A percentile compares a stretch with the other conserved stretches of the same genome.
Evolutionary conservation across 1,140 invertebrate species (phyloP).

Genomic region (Diorhabda carinulata): DNA sequence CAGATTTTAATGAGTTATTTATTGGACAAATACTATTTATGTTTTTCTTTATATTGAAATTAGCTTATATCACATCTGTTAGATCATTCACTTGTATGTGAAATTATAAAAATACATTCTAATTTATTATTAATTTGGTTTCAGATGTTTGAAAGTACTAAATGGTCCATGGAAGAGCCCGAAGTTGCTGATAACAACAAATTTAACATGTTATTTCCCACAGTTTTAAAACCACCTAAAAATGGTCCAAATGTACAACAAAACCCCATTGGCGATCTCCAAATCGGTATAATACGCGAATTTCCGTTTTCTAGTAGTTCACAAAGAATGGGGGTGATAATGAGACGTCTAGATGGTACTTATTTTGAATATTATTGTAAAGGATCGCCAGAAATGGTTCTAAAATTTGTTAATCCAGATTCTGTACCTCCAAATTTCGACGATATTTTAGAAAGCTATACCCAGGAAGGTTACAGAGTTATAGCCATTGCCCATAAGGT

Average conservation of each 20-base stretch:
- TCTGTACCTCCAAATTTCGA: conserved; percentile 68
- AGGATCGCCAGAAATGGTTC: conserved; percentile 90
- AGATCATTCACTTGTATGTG: too few relatives aligned
- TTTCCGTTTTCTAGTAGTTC: conserved; percentile 89
- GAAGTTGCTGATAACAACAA: conserved; percentile 63
- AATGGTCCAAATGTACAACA: conserved; percentile 24
- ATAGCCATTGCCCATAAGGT: conserved; percentile 73
- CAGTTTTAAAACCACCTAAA: conserved; percentile 66
- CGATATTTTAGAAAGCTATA: conserved; percentile 70
- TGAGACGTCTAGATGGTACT: conserved; percentile 62
- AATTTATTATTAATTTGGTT: conserved; percentile 57
- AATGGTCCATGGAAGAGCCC: conserved; percentile 74
- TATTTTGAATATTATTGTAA: conserved; percentile 83
- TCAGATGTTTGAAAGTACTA: conserved; percentile 74
- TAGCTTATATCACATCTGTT: too few relatives aligned
- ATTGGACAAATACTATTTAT: too few relatives aligned
- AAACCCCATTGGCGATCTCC: conserved; percentile 39
- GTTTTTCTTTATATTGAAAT: too few relatives aligned
- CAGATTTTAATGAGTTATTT: too few relatives aligned
- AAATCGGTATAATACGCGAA: conserved; percentile 82
- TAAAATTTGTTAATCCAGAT: conserved; percentile 51
- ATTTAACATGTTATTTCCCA: conserved; percentile 75
- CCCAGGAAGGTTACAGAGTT: conserved; percentile 84
- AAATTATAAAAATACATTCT: too few relatives aligned
- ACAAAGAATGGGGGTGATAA: conserved; percentile 89